Evolutionary conservation across 2,797 vertebrate genomes (phyloP).

Genomic region (Percopsis omiscomaycus): DNA sequence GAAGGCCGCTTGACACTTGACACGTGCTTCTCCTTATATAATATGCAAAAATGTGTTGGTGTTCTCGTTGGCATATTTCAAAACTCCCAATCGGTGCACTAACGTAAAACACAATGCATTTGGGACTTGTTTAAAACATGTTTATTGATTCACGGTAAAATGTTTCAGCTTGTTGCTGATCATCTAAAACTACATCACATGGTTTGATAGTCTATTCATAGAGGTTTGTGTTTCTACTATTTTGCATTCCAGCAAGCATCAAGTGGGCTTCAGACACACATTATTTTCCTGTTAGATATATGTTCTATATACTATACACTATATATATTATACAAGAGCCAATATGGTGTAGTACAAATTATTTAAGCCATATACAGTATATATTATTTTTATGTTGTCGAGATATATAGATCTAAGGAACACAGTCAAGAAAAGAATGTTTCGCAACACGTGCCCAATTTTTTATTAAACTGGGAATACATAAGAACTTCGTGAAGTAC

Average conservation of each 20-base stretch:
- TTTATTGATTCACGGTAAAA: not conserved
- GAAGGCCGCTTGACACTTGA: not conserved
- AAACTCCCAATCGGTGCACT: not conserved
- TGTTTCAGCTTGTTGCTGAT: not conserved
- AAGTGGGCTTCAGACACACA: not conserved
- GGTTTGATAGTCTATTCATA: not conserved
- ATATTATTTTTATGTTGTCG: conserved; percentile 2
- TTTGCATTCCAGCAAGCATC: not conserved
- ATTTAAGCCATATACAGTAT: no score
- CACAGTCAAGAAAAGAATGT: conserved; percentile 19
- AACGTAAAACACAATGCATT: no score
- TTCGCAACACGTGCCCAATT: conserved; percentile 39
- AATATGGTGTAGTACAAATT: no score
- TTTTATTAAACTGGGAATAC: conserved; percentile 39
- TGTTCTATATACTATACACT: no score
- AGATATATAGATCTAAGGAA: not conserved
- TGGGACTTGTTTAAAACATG: not conserved
- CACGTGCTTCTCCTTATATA: no score
- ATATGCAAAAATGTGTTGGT: not conserved
- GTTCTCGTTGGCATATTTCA: not conserved
- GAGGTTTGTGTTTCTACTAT: not conserved
- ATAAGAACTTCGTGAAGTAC: conserved; percentile 43
- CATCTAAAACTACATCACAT: not conserved
- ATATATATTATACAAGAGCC: no score
- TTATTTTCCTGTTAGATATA: no score